Evolutionary conservation across 1,140 invertebrate species (phyloP).

Genomic region (Drosophila jambulina): DNA sequence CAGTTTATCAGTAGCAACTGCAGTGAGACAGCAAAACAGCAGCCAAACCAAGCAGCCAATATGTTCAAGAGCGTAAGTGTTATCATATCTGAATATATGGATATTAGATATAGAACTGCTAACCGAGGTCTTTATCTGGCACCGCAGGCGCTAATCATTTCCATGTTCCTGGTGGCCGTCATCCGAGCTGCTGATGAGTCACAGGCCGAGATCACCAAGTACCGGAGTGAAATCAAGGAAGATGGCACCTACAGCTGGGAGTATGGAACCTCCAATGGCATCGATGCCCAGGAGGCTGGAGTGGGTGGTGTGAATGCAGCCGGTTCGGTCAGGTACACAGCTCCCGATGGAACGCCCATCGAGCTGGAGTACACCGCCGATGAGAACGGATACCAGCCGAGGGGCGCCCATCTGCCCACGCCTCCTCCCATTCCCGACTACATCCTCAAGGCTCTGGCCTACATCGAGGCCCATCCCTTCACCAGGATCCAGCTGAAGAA

Average conservation of each 20-base stretch:
- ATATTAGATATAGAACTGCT: neutral
- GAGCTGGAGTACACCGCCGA: slow-evolving; percentile 90
- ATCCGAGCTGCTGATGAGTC: slow-evolving; percentile 60
- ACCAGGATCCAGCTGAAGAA: slow-evolving; percentile 61
- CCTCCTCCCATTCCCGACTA: slow-evolving; percentile 92
- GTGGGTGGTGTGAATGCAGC: slow-evolving; percentile 61
- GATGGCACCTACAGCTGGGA: slow-evolving; percentile 86
- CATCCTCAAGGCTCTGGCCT: slow-evolving; percentile 87
- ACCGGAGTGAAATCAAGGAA: slow-evolving; percentile 86
- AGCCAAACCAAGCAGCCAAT: slow-evolving; percentile 1
- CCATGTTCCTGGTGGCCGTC: slow-evolving; percentile 43
- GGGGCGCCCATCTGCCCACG: slow-evolving; percentile 90
- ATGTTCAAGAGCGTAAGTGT: slow-evolving; percentile 67
- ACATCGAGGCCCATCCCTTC: slow-evolving; percentile 86
- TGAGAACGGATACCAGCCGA: slow-evolving; percentile 91
- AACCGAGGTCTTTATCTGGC: slow-evolving; percentile 1
- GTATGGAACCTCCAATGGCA: slow-evolving; percentile 88
- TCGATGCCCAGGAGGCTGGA: slow-evolving; percentile 87
- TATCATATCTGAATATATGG: neutral
- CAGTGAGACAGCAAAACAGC: slow-evolving; percentile 18
- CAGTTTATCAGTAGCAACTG: slow-evolving; percentile 55
- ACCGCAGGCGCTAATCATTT: slow-evolving; percentile 48
- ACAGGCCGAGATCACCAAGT: slow-evolving; percentile 70
- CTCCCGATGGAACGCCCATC: slow-evolving; percentile 85
- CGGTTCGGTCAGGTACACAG: slow-evolving; percentile 68